Evolutionary conservation across 2,797 vertebrate genomes (phyloP), one percentile per base, ranked within the genome.

Genomic region (Neomorphus geoffroyi): DNA sequence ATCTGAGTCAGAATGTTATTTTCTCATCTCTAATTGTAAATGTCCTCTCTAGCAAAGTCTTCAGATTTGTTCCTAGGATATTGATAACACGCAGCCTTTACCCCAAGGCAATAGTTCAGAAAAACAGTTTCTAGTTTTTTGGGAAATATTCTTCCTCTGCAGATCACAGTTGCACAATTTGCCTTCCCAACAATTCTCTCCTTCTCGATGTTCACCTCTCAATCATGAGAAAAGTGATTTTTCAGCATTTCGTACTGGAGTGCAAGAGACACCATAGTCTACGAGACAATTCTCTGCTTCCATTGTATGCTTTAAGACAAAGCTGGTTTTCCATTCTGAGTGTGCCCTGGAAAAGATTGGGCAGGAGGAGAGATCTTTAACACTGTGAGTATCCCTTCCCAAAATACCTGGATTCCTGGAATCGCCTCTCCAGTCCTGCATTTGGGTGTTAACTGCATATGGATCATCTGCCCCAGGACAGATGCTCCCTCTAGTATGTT

Each of bases 191-290:
- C 11, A 4, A 3, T 65, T 61, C 41, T 85, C 28, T 88, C 33
- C 24, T 77, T 22, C 43, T 57, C 6, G n/a, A 6, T 1, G 4
- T 57, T 88, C 21, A 33, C 21, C 39, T 67, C 45, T 85, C 66
- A 61, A 5, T 70, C 51, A 11, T 0, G 0, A 60, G 41, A 27
- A 0, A 0, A 54, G 41, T 21, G 24, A 23, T 32, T 69, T 77
- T 21, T 54, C 62, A 18, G 6, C 35, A 18, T 86, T 81, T 74
- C 18, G 13, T 57, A 39, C 7, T 21, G 12, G 58, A 48, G 56
- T 43, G 26, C 26, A 11, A 58, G 50, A 67, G 37, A 46, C 21
- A 10, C 65, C 50, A 23, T 60, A 33, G 8, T 21, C 58, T 83
- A 4, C 53, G 74, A 86, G 77, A 45, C 26, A 14, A 78, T 89